Conservation (phyloP, 2,888 invertebrate species). For the Calliopum simillimum region DNA sequence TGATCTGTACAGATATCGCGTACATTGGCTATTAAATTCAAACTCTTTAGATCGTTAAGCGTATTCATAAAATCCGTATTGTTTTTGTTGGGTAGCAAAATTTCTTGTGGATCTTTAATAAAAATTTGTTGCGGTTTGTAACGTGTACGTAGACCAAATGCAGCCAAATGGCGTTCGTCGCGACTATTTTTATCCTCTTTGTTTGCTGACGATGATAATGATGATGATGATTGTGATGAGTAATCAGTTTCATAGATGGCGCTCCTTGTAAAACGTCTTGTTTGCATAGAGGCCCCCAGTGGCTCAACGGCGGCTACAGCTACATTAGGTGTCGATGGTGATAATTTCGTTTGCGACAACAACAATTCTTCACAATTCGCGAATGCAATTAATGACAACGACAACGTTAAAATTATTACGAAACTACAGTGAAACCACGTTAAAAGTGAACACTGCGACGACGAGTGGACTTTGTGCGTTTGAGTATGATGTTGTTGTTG, state of each 20-base stretch:
- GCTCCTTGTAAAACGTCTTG: slow-evolving; percentile 23
- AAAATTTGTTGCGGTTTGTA: slow-evolving; percentile 46
- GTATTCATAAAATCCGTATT: neutral
- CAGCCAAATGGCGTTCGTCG: slow-evolving; percentile 41
- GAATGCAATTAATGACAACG: slow-evolving; percentile 24
- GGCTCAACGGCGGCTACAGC: neutral
- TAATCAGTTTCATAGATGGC: slow-evolving; percentile 33
- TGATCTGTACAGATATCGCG: slow-evolving; percentile 47
- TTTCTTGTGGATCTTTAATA: slow-evolving; percentile 21
- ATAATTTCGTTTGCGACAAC: neutral
- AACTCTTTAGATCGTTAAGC: slow-evolving; percentile 40
- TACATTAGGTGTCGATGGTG: neutral
- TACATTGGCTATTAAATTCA: slow-evolving; percentile 43
- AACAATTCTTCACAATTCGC: slow-evolving; percentile 29
- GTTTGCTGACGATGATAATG: slow-evolving; percentile 10
- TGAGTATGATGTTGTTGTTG: neutral
- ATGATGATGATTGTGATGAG: neutral
- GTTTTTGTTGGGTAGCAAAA: neutral
- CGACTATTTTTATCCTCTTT: slow-evolving; percentile 28
- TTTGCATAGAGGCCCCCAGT: neutral
- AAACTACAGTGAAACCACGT: slow-evolving; percentile 31
- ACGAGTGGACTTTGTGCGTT: slow-evolving; percentile 18
- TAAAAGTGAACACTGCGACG: slow-evolving; percentile 4
- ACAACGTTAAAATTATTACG: slow-evolving; percentile 31
- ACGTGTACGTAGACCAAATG: slow-evolving; percentile 43